Evolutionary conservation across 1,140 invertebrate species (phyloP).

Genomic region (Micrasema minimum): DNA sequence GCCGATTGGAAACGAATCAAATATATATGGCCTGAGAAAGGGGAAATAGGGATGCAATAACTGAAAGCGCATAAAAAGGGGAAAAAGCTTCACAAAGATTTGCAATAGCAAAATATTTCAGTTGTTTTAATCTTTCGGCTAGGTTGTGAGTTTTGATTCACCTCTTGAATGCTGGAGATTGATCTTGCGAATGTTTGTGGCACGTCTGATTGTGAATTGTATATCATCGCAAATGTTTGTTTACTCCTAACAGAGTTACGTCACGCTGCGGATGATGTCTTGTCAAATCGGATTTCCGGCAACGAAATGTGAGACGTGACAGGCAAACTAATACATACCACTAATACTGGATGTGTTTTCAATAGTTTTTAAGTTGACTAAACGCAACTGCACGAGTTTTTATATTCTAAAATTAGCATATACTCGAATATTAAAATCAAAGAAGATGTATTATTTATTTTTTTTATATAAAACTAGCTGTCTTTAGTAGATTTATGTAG

Average conservation of each 20-base stretch:
- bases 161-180: not conserved
- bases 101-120: not conserved
- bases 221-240: constrained; percentile 25
- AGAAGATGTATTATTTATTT: no score
- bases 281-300: constrained; percentile 17
- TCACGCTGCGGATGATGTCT: constrained; percentile 17
- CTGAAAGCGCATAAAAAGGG: not conserved
- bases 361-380: no score
- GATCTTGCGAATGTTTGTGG: constrained; percentile 14
- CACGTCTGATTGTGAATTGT: constrained; percentile 17
- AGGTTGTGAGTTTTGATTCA: not conserved
- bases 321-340: not conserved
- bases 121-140: not conserved
- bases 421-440: no score
- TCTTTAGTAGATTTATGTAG: no score
- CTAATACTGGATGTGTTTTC: no score
- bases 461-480: no score
- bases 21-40: not conserved
- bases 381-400: no score
- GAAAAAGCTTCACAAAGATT: not conserved
- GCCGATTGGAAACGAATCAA: not conserved
- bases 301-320: constrained; percentile 12
- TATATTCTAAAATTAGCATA: no score
- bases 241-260: constrained; percentile 8
- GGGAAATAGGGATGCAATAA: not conserved